Conservation (phyloP, 2,888 invertebrate species). For the Boloria selene region DNA sequence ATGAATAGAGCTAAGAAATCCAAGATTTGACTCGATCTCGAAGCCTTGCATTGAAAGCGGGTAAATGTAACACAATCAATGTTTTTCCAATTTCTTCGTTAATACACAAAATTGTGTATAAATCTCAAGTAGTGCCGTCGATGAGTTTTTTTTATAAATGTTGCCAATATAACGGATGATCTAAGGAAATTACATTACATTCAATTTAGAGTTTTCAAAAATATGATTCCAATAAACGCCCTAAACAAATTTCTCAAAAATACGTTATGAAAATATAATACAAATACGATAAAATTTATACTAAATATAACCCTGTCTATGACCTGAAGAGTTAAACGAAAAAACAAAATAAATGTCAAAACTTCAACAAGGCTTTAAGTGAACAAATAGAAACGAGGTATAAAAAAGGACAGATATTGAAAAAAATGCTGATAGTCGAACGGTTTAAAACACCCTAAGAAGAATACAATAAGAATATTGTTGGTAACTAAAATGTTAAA, state of each 20-base stretch:
- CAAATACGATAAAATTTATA: constrained; percentile 82
- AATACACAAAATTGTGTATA: constrained; percentile 43
- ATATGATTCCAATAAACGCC: constrained; percentile 80
- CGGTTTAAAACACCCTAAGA: constrained; percentile 39
- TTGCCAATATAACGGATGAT: constrained; percentile 67
- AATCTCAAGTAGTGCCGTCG: constrained; percentile 40
- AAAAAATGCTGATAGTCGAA: constrained; percentile 42
- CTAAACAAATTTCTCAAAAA: constrained; percentile 82
- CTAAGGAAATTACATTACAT: constrained; percentile 70
- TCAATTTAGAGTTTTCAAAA: constrained; percentile 79
- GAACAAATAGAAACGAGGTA: constrained; percentile 45
- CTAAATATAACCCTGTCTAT: constrained; percentile 83
- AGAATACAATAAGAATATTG: constrained; percentile 35
- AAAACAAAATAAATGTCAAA: constrained; percentile 54
- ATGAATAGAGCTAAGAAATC: constrained; percentile 50
- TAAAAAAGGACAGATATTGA: constrained; percentile 37
- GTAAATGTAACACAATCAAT: constrained; percentile 33
- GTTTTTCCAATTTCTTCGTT: constrained; percentile 34
- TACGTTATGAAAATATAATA: constrained; percentile 82
- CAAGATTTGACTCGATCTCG: constrained; percentile 36
- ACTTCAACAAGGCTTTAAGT: constrained; percentile 76
- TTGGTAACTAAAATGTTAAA: constrained; percentile 44
- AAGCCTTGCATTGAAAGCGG: constrained; percentile 41
- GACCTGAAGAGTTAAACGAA: constrained; percentile 80
- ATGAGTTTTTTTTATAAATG: constrained; percentile 47